These are phyloP conservation scores for Columba guinea DNA, from an alignment of 2,797 vertebrate genomes.

Conservation along the genomic window DNA sequence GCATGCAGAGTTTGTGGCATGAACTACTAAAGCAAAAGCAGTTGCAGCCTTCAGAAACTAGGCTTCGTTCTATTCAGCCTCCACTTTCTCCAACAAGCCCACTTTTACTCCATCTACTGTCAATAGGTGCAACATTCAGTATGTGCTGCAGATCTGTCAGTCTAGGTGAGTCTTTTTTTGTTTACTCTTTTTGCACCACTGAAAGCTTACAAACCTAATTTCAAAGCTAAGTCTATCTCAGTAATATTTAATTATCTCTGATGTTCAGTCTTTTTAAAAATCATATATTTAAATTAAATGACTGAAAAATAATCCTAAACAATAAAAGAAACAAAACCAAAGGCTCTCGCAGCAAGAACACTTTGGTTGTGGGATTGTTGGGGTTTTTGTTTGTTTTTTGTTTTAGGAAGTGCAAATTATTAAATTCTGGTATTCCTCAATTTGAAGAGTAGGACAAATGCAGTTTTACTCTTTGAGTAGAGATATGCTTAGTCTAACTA, in stretches of 20 bases:
- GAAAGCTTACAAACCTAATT: background rate
- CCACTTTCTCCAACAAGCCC: background rate
- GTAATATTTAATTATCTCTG: background rate
- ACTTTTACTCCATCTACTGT: background rate
- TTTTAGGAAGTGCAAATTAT: background rate
- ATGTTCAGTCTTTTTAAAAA: background rate
- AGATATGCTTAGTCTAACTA: background rate
- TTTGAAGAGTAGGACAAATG: background rate
- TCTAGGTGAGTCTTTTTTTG: background rate
- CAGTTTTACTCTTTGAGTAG: background rate
- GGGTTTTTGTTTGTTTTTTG: no score
- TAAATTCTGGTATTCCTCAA: background rate
- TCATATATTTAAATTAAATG: background rate
- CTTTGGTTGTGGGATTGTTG: no score
- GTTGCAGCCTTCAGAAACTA: background rate
- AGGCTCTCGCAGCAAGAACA: background rate
- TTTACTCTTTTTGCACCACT: background rate
- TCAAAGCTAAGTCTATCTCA: background rate
- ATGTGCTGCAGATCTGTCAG: background rate
- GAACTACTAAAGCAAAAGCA: background rate
- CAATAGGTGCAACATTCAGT: background rate
- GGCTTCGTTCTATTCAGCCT: background rate
- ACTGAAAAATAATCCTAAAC: background rate
- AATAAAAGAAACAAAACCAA: background rate
- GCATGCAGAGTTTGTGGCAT: background rate